Percentiles rank a stretch among this genome's conserved stretches.
These are phyloP conservation scores for Dendroctonus ponderosae DNA, from an alignment of 1,140 invertebrate species.

Conservation along the genomic window DNA sequence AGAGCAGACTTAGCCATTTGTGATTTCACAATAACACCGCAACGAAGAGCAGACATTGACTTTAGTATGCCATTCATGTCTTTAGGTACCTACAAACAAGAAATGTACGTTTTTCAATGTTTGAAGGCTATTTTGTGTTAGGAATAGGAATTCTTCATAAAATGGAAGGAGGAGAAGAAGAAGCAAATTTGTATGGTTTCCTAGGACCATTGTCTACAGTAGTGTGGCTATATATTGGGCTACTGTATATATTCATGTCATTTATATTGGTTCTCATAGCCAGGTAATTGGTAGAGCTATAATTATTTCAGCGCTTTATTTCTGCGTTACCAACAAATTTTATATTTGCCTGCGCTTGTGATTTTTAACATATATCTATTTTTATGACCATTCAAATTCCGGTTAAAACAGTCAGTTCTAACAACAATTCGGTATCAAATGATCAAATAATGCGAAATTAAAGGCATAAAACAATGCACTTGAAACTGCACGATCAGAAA, in stretches of 20 bases:
- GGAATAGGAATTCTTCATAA: conserved; percentile 70
- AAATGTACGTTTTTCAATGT: not conserved
- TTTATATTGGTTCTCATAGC: conserved; percentile 36
- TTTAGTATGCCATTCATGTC: conserved; percentile 92
- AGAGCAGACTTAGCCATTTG: conserved; percentile 89
- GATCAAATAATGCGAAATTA: not conserved
- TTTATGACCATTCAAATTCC: too few species aligned
- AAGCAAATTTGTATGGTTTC: conserved; percentile 81
- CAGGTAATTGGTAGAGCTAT: conserved; percentile 20
- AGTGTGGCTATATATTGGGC: conserved; percentile 91
- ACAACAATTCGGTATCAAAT: too few species aligned
- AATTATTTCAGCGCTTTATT: not conserved
- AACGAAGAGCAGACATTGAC: conserved; percentile 78
- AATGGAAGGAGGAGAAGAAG: conserved; percentile 65
- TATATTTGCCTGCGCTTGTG: not conserved
- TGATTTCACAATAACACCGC: conserved; percentile 88
- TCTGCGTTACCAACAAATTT: too few species aligned
- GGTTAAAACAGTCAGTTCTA: too few species aligned
- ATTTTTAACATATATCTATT: conserved; percentile 1
- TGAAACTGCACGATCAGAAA: not conserved
- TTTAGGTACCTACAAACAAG: conserved; percentile 53
- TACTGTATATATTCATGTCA: conserved; percentile 82
- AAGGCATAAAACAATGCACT: not conserved
- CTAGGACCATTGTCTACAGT: conserved; percentile 81
- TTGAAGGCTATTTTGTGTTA: conserved; percentile 10